Conservation (phyloP, 2,797 vertebrate genomes). For the Aplochiton taeniatus region DNA sequence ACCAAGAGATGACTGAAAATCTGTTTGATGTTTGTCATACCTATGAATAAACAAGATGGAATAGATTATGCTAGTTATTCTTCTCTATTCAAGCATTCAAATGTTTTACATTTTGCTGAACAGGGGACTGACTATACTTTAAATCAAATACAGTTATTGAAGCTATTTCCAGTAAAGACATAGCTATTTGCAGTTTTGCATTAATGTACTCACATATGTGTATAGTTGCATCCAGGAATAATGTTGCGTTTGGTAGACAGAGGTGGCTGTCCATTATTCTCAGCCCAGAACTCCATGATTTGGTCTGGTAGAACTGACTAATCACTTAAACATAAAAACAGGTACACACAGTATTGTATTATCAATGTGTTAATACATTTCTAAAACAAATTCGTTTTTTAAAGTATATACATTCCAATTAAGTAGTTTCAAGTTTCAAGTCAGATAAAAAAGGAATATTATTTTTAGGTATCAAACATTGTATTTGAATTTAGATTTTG, state of each 20-base stretch:
- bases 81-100: no score
- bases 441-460: no score
- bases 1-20: conserved; percentile 51
- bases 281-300: conserved; percentile 72
- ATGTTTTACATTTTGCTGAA: no score
- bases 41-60: conserved; percentile 48
- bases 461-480: no score
- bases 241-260: conserved; percentile 63
- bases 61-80: background rate
- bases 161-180: background rate
- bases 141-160: conserved; percentile 1
- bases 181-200: background rate
- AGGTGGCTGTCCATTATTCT: conserved; percentile 56
- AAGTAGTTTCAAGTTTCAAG: no score
- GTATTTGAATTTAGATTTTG: no score
- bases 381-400: background rate
- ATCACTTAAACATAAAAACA: conserved; percentile 41
- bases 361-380: background rate
- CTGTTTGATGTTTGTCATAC: conserved; percentile 60
- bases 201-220: conserved; percentile 62
- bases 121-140: background rate
- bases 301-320: conserved; percentile 25
- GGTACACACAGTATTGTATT: background rate
- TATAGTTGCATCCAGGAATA: conserved; percentile 61
- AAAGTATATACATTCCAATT: background rate